These are phyloP conservation scores for Liposcelis brunnea DNA, from an alignment of 2,888 invertebrate species.

Conservation along the genomic window DNA sequence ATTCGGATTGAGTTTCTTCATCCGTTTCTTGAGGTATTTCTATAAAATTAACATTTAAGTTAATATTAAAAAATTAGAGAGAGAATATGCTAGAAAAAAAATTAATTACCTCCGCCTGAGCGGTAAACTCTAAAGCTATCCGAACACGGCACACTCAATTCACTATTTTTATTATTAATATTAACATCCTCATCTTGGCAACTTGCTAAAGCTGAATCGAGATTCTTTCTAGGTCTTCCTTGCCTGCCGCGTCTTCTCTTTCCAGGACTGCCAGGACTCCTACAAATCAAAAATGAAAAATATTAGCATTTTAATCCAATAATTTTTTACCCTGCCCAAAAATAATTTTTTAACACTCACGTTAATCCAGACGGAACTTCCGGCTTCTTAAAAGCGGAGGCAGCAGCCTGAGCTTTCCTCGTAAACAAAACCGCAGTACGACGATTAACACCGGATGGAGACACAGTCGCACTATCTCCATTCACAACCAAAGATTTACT, in stretches of 20 bases:
- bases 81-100: conserved; percentile 1
- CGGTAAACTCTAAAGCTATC: conserved; percentile 33
- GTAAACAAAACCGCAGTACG: conserved; percentile 63
- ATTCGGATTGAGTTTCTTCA: conserved; percentile 27
- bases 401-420: conserved; percentile 44
- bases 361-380: conserved; percentile 17
- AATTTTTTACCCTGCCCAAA: not conserved
- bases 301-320: conserved; percentile 9
- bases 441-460: conserved; percentile 43
- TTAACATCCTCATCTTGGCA: not conserved
- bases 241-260: conserved; percentile 15
- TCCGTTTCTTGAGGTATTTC: conserved; percentile 26
- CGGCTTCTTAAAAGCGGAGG: conserved; percentile 23
- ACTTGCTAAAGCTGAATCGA: conserved; percentile 14
- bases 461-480: conserved; percentile 18
- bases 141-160: conserved; percentile 14
- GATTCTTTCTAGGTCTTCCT: conserved; percentile 19
- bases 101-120: conserved; percentile 21
- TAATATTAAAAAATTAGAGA: conserved; percentile 4
- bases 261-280: conserved; percentile 11
- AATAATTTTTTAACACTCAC: conserved; percentile 9
- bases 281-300: conserved; percentile 7
- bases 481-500: conserved; percentile 7
- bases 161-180: not conserved
- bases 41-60: conserved; percentile 7